Conservation (phyloP, 2,113 vertebrate species). For the Probosciger aterrimus region DNA sequence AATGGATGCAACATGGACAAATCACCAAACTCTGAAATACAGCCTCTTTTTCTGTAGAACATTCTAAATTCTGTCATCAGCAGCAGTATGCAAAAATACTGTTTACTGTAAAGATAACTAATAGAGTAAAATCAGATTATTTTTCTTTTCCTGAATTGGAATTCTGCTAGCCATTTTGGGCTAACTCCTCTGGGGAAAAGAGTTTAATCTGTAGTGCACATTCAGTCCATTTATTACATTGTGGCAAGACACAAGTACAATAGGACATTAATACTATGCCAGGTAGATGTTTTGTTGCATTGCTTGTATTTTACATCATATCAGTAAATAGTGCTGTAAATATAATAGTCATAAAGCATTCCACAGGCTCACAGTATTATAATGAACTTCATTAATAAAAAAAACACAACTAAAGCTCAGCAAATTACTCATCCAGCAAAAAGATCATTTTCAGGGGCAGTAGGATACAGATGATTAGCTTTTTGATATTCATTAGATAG, state of each 20-base stretch:
- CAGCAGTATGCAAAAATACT: neutral
- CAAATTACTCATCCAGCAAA: neutral
- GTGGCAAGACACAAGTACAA: neutral
- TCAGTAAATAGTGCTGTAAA: neutral
- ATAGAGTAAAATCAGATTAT: neutral
- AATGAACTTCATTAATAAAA: neutral
- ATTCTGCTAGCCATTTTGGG: neutral
- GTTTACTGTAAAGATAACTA: neutral
- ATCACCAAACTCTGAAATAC: neutral
- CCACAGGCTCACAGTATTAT: neutral
- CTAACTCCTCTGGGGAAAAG: neutral
- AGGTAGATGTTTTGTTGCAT: neutral
- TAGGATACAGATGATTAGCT: neutral
- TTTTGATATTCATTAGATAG: neutral
- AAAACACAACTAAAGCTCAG: conserved; percentile 3
- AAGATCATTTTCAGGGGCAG: neutral
- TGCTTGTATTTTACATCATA: neutral
- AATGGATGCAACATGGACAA: neutral
- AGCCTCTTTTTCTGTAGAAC: neutral
- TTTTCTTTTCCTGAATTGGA: accelerated
- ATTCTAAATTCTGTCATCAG: neutral
- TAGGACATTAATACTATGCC: neutral
- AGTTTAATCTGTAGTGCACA: neutral
- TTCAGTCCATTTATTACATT: neutral
- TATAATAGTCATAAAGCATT: neutral